A percentile compares a stretch with the other conserved stretches of the same genome.
Evolutionary conservation across 2,797 vertebrate species (phyloP).

Genomic region (Microctenopoma stevenorrisi): DNA sequence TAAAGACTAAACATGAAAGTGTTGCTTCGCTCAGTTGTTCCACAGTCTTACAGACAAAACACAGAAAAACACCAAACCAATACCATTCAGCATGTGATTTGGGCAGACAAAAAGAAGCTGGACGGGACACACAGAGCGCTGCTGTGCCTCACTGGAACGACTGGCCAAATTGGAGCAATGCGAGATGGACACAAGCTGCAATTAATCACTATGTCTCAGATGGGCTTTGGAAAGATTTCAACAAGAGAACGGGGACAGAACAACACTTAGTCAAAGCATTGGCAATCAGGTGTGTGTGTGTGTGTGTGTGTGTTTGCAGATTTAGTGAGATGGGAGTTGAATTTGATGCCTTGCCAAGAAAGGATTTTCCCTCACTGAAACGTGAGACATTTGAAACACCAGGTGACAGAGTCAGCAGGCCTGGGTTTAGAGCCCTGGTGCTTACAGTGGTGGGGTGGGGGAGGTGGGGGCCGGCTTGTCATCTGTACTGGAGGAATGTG

Average conservation of each 20-base stretch:
- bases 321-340: conserved; percentile 19
- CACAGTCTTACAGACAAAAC: conserved; percentile 59
- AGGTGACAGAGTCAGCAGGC: conserved; percentile 62
- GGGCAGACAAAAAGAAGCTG: conserved; percentile 17
- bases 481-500: conserved; percentile 78
- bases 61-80: conserved; percentile 35
- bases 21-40: conserved; percentile 45
- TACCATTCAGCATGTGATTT: conserved; percentile 49
- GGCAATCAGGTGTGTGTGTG: conserved; percentile 51
- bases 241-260: conserved; percentile 34
- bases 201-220: conserved; percentile 60
- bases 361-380: conserved; percentile 69
- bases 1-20: conserved; percentile 70
- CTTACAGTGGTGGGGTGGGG: background rate
- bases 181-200: conserved; percentile 47
- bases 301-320: conserved; percentile 26
- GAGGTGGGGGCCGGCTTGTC: conserved; percentile 56
- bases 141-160: conserved; percentile 52
- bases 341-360: conserved; percentile 55
- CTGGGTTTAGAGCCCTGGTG: conserved; percentile 41
- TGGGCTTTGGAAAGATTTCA: conserved; percentile 66
- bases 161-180: conserved; percentile 67
- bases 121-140: conserved; percentile 27
- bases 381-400: conserved; percentile 66
- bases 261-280: conserved; percentile 25